phyloP scores from a whole-genome alignment of 2,888 invertebrate genomes.

The Catonia carolina region DNA sequence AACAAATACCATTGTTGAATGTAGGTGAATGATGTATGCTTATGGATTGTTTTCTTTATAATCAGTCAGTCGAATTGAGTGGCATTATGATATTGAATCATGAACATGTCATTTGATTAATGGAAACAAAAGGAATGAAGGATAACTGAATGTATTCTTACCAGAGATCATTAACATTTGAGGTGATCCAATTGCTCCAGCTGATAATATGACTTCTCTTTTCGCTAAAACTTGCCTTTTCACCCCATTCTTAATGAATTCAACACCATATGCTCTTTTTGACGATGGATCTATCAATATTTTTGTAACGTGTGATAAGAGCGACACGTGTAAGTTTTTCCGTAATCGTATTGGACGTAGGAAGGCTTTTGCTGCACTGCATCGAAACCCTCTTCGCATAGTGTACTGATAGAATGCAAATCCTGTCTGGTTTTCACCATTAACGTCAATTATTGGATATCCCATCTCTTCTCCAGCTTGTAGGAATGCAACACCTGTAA shows the following conservation, averaged over 20 bases:
- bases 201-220: slow-evolving; percentile 76
- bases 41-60: no score
- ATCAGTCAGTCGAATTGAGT: no score
- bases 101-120: no score
- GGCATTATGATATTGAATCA: no score
- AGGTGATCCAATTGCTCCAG: slow-evolving; percentile 85
- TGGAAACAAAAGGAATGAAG: no score
- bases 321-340: slow-evolving; percentile 71
- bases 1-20: no score
- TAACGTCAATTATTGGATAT: slow-evolving; percentile 77
- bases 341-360: slow-evolving; percentile 68
- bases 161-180: slow-evolving; percentile 81
- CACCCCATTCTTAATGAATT: slow-evolving; percentile 59
- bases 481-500: slow-evolving; percentile 61
- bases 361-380: slow-evolving; percentile 81
- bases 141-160: no score
- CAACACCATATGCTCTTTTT: slow-evolving; percentile 70
- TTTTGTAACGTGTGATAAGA: slow-evolving; percentile 73
- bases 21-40: no score
- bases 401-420: slow-evolving; percentile 82
- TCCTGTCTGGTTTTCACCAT: slow-evolving; percentile 80
- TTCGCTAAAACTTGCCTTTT: slow-evolving; percentile 59
- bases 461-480: slow-evolving; percentile 91
- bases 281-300: slow-evolving; percentile 63
- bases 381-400: slow-evolving; percentile 76